Evolutionary conservation across 2,888 invertebrate species (phyloP).

Genomic region (Dioctria linearis): DNA sequence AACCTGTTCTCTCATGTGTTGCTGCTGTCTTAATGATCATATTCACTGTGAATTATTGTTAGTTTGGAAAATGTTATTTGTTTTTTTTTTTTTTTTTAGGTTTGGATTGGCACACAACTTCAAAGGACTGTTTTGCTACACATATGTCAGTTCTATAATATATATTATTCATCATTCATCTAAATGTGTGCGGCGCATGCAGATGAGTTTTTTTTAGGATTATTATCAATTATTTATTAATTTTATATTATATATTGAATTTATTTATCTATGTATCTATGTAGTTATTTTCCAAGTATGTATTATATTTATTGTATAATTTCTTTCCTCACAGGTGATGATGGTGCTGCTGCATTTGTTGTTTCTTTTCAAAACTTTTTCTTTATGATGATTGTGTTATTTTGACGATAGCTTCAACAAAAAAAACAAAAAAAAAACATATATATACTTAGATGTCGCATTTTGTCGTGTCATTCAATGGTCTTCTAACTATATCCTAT

Average conservation of each 20-base stretch:
- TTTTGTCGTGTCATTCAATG: constrained; percentile 35
- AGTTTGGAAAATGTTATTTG: constrained; percentile 10
- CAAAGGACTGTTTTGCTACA: constrained; percentile 43
- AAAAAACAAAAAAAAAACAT: neutral
- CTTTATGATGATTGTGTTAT: constrained; percentile 15
- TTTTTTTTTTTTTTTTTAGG: constrained; percentile 30
- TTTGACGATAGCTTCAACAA: constrained; percentile 42
- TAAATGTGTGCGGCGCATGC: constrained; percentile 54
- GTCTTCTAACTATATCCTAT: constrained; percentile 20
- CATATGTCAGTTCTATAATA: constrained; percentile 45
- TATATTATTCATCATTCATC: constrained; percentile 31
- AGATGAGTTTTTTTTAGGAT: constrained; percentile 31
- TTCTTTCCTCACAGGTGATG: constrained; percentile 45
- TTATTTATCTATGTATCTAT: neutral
- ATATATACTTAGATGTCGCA: constrained; percentile 10
- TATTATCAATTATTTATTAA: neutral
- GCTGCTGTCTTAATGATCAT: constrained; percentile 19
- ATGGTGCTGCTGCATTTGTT: constrained; percentile 46
- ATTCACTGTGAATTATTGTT: neutral
- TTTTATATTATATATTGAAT: neutral
- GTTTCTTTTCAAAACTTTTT: constrained; percentile 17
- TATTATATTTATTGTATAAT: constrained; percentile 31
- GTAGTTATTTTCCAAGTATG: constrained; percentile 4
- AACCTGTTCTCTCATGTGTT: constrained; percentile 40
- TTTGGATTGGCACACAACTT: constrained; percentile 31